phyloP scores from a whole-genome alignment of 2,888 invertebrate genomes.

The Coenonympha arcania region DNA sequence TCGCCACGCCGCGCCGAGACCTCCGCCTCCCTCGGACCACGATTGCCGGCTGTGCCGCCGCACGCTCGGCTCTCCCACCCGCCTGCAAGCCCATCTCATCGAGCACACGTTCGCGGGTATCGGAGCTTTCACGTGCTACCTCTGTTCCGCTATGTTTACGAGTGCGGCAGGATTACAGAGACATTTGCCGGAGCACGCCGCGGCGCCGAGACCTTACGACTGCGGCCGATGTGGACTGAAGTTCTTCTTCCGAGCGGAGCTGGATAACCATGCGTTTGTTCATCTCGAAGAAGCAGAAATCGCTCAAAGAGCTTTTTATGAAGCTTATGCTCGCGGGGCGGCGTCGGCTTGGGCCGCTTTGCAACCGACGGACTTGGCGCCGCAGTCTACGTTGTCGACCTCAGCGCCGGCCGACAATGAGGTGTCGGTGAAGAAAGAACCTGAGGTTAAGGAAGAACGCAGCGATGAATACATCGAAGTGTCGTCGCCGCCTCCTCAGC shows the following conservation, averaged over 20 bases:
- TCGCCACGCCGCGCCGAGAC: constrained; percentile 56
- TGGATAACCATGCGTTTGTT: constrained; percentile 86
- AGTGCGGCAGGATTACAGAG: constrained; percentile 86
- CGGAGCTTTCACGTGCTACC: constrained; percentile 87
- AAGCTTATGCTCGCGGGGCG: constrained; percentile 65
- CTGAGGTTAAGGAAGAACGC: constrained; percentile 65
- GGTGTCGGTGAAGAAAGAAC: constrained; percentile 50
- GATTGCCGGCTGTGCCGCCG: constrained; percentile 88
- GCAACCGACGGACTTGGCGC: constrained; percentile 46
- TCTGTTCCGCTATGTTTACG: constrained; percentile 90
- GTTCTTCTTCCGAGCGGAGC: constrained; percentile 92
- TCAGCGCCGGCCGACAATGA: constrained; percentile 37
- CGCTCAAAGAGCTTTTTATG: constrained; percentile 65
- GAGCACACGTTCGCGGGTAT: constrained; percentile 94
- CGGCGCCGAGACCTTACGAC: constrained; percentile 87
- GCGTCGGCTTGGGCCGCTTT: constrained; percentile 64
- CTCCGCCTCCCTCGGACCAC: constrained; percentile 61
- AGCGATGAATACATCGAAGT: constrained; percentile 70
- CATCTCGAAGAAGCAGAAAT: constrained; percentile 73
- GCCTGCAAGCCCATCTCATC: constrained; percentile 82
- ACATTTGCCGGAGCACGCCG: constrained; percentile 88
- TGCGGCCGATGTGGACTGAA: constrained; percentile 87
- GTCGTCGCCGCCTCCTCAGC: constrained; percentile 56
- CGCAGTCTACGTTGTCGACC: constrained; percentile 30
- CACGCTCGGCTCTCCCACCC: constrained; percentile 83